Evolutionary conservation across 2,888 invertebrate genomes (phyloP), one percentile per base, ranked within the genome.

Genomic region (Oligia latruncula): DNA sequence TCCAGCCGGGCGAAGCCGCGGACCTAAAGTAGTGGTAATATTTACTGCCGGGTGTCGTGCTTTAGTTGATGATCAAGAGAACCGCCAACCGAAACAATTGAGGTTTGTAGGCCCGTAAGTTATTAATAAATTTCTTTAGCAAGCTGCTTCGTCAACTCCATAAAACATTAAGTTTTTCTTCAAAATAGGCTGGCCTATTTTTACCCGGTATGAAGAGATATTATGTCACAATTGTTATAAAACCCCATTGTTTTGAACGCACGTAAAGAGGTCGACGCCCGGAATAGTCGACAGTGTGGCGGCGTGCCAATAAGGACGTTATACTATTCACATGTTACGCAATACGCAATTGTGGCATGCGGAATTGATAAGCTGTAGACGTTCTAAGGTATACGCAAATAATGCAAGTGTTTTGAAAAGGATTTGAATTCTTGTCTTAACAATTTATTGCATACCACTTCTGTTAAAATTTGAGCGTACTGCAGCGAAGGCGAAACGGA

Each of bases 231-330:
- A 86, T 90, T 90, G 89, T 89, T 90, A 90, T 91, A 92, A 91
- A 91, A 92, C 89, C 91, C 91, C 90, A 94, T 94, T 94, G 94
- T 94, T 93, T 92, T 92, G 90, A 88, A 89, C 90, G 87, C 89
- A 83, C 88, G 84, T 86, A 94, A 94, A 88, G 92, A 91, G 95
- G 95, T 93, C 95, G 90, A 88, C 91, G 94, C 92, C 93, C 94
- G 94, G 92, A 94, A 95, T 95, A 95, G 92, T 89, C 90, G 85
- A 77, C 84, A 87, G 85, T 78, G 91, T 95, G 95, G 95, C 95
- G 88, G 46, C n/a, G 46, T 91, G 95, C 95, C 95, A 95, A 90
- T 91, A 89, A 92, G 92, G 91, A 93, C 92, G 92, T 91, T 92
- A 91, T 91, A 91, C 92, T 89, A 92, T 93, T 91, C 92, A 91